Percentiles rank a stretch among this genome's conserved stretches.
These are phyloP conservation scores for Torymus texanus DNA, from an alignment of 2,888 invertebrate species.

Conservation along the genomic window DNA sequence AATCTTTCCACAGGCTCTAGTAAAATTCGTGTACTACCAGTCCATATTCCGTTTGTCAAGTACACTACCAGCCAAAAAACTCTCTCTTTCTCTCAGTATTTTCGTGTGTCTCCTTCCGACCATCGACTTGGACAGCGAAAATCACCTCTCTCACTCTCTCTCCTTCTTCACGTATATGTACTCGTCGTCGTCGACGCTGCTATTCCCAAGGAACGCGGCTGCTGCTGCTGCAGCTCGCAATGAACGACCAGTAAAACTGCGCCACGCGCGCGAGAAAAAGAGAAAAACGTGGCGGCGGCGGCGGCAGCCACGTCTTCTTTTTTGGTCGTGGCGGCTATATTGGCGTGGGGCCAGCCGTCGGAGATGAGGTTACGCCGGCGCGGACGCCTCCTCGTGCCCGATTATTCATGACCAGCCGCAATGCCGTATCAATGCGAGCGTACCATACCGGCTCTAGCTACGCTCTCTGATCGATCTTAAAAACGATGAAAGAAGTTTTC, in stretches of 20 bases:
- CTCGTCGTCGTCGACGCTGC: no score
- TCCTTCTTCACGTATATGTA: no score
- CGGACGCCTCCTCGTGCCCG: constrained; percentile 31
- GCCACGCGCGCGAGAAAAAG: neutral
- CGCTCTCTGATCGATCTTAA: constrained; percentile 18
- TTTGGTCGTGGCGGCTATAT: neutral
- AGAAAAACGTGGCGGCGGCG: neutral
- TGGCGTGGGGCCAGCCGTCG: constrained; percentile 3
- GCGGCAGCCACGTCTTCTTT: neutral
- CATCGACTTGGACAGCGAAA: no score
- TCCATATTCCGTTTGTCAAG: no score
- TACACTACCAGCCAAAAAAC: no score
- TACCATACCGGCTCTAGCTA: neutral
- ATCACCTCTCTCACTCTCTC: no score
- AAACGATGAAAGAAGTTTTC: neutral
- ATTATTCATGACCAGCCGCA: constrained; percentile 63
- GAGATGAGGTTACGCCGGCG: constrained; percentile 14
- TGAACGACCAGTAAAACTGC: neutral
- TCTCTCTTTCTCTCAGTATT: no score
- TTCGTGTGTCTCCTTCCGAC: no score
- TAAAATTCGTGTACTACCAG: no score
- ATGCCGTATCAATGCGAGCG: constrained; percentile 58
- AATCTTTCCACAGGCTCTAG: no score
- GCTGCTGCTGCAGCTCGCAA: no score
- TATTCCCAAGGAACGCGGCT: no score